Evolutionary conservation across 2,888 invertebrate species (phyloP).

Genomic region (Oconnorella tubifera): DNA sequence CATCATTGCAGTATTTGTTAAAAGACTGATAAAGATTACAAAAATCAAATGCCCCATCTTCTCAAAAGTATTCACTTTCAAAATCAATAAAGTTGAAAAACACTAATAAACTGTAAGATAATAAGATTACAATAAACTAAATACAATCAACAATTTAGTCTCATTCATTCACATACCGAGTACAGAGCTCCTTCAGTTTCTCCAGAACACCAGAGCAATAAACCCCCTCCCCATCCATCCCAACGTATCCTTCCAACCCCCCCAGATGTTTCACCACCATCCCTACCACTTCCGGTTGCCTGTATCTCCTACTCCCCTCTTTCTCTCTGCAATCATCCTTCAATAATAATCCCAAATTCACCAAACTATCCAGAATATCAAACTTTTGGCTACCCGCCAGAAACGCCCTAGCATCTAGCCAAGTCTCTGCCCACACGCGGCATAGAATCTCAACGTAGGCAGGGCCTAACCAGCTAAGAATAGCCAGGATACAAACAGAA

Average conservation of each 20-base stretch:
- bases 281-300: constrained; percentile 6
- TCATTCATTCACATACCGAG: constrained; percentile 17
- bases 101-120: no score
- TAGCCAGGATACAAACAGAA: constrained; percentile 7
- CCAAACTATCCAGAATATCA: neutral
- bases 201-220: constrained; percentile 12
- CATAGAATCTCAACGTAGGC: no score
- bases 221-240: neutral
- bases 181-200: constrained; percentile 15
- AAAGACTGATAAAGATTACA: no score
- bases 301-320: constrained; percentile 2
- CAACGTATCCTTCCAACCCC: neutral
- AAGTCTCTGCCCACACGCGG: neutral
- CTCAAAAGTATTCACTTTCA: no score
- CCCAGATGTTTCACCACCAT: constrained; percentile 7
- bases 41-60: no score
- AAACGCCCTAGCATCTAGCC: neutral
- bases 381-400: neutral
- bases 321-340: neutral
- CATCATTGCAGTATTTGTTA: no score
- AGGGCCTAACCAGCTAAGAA: no score
- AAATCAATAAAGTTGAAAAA: no score
- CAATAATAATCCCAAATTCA: neutral
- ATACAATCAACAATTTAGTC: no score
- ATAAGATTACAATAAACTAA: no score